Conservation (phyloP, 2,888 invertebrate species). For the Ditula angustiorana region DNA sequence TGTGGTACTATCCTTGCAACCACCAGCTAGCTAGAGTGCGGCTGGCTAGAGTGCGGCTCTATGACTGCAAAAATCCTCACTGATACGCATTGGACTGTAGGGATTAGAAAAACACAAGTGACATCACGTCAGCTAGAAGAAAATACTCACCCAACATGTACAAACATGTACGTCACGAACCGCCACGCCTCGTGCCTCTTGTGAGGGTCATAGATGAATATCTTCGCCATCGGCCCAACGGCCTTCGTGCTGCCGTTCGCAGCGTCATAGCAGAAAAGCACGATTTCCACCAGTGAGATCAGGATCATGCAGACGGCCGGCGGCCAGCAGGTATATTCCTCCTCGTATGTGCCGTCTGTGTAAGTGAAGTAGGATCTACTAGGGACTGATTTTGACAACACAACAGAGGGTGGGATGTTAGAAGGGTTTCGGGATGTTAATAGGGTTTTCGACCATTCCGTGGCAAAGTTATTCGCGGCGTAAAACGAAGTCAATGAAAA, state of each 20-base stretch:
- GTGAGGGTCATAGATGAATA: slow-evolving; percentile 95
- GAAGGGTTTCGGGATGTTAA: not conserved
- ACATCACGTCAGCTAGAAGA: no score
- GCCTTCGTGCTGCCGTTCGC: slow-evolving; percentile 75
- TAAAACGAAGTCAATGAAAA: not conserved
- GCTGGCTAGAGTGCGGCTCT: no score
- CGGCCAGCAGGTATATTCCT: slow-evolving; percentile 96
- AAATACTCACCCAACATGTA: slow-evolving; percentile 93
- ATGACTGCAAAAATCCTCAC: no score
- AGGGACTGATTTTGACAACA: slow-evolving; percentile 67
- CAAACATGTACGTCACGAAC: slow-evolving; percentile 97
- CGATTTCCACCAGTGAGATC: slow-evolving; percentile 94
- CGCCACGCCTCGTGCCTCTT: slow-evolving; percentile 96
- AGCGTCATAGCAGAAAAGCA: slow-evolving; percentile 87
- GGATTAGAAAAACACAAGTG: no score
- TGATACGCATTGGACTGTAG: no score
- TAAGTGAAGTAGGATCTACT: slow-evolving; percentile 75
- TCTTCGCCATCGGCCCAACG: slow-evolving; percentile 91
- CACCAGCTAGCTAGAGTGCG: no score
- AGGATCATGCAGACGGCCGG: slow-evolving; percentile 96
- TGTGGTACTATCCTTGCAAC: no score
- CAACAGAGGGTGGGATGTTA: slow-evolving; percentile 47
- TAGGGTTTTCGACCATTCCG: not conserved
- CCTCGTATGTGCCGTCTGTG: slow-evolving; percentile 93
- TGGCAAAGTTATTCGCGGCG: not conserved